Evolutionary conservation across 1,140 invertebrate species (phyloP).

Genomic region (Phocides pigmalion): DNA sequence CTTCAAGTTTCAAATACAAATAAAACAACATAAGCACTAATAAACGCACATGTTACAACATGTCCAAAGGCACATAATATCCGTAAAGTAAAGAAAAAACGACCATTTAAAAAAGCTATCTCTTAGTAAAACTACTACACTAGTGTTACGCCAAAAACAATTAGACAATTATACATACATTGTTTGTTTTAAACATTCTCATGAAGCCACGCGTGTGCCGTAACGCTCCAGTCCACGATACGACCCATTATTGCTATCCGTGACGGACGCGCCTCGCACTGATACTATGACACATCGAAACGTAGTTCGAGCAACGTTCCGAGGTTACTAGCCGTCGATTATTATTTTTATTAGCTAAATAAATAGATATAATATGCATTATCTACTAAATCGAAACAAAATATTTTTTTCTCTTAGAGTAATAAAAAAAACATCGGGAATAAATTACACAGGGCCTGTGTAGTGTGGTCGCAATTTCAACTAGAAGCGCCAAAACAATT

Average conservation of each 20-base stretch:
- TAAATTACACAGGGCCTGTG: slow-evolving; percentile 44
- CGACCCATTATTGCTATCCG: slow-evolving; percentile 36
- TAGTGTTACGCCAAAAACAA: slow-evolving; percentile 67
- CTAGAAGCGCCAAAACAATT: slow-evolving; percentile 56
- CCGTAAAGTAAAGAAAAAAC: slow-evolving; percentile 54
- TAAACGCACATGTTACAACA: slow-evolving; percentile 54
- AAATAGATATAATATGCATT: slow-evolving; percentile 73
- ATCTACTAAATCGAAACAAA: slow-evolving; percentile 70
- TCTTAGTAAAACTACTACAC: slow-evolving; percentile 65
- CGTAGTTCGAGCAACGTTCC: slow-evolving; percentile 30
- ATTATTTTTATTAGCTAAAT: slow-evolving; percentile 65
- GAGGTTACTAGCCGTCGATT: slow-evolving; percentile 24
- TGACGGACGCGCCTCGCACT: slow-evolving; percentile 3
- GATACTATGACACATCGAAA: slow-evolving; percentile 15
- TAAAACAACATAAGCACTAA: slow-evolving; percentile 62
- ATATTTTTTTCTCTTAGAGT: slow-evolving; percentile 52
- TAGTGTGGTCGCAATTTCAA: slow-evolving; percentile 37
- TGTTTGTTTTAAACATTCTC: slow-evolving; percentile 23
- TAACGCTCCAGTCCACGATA: slow-evolving; percentile 40
- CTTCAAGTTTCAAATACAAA: slow-evolving; percentile 6
- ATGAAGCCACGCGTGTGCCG: slow-evolving; percentile 64
- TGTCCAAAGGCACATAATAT: slow-evolving; percentile 75
- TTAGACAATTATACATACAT: slow-evolving; percentile 39
- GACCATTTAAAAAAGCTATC: slow-evolving; percentile 76
- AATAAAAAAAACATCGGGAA: slow-evolving; percentile 51